Evolutionary conservation across 2,113 vertebrate species (phyloP), one percentile per base, ranked within the genome.

Genomic region (Alectura lathami): DNA sequence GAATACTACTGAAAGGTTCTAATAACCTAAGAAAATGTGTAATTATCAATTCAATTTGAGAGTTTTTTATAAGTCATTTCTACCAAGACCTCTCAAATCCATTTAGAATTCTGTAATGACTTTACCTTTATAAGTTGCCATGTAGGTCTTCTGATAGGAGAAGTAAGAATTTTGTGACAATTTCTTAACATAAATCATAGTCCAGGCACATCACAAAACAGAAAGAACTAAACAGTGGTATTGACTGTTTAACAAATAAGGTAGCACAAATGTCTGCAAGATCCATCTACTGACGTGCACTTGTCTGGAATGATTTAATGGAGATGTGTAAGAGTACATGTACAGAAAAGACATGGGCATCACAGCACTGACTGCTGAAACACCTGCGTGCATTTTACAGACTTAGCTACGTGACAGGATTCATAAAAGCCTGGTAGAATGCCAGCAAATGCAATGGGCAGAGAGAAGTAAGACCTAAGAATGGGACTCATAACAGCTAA

Each of bases 61-160:
- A 86, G 29, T 40, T 78, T 32, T 88, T 90, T 51, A 42, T 48
- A 72, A 86, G 34, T 17, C 9, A 68, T 82, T 81, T 86, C 64
- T 82, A 72, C 64, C 40, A 86, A 88, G 43, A 81, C 21, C 29
- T 92, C 51, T 68, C 66, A 91, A 88, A 89, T 88, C 43, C 43
- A 51, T 79, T 91, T 84, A 79, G 40, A 89, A 84, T 75, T 87
- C 43, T 89, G 7, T 78, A 83, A 94, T 84, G 51, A 59, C 62
- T 76, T 89, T 51, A 84, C 21, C 12, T 12, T 68, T 86, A 63
- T 86, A 20, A 68, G 59, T 62, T 81, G 47, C 43, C 72, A 8
- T 36, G 11, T 78, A 79, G 48, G 43, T 76, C 48, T 90, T 88
- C 60, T 4, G 10, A 69, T 66, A 63, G 86, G 24, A 74, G 30